phyloP scores from a whole-genome alignment of 2,888 invertebrate genomes.

The Drosophila picticornis region DNA sequence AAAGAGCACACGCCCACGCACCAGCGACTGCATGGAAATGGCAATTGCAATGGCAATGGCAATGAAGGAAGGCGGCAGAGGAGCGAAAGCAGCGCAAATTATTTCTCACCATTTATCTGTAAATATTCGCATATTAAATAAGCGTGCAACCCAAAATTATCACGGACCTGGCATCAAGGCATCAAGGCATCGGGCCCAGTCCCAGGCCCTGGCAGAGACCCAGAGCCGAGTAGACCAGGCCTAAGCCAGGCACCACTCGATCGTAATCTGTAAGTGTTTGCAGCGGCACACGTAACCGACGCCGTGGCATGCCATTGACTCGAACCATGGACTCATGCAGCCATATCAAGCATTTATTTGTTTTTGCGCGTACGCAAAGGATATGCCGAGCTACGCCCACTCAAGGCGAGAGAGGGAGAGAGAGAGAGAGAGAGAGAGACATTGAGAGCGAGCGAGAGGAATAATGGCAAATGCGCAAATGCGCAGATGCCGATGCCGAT shows the following conservation, averaged over 20 bases:
- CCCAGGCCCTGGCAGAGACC: background rate
- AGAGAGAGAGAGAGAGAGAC: background rate
- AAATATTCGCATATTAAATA: slow-evolving; percentile 84
- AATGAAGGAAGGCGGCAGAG: slow-evolving; percentile 14
- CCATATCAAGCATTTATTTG: slow-evolving; percentile 66
- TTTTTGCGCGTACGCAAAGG: slow-evolving; percentile 77
- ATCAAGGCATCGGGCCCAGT: slow-evolving; percentile 22
- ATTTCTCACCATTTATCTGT: slow-evolving; percentile 83
- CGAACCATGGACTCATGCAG: slow-evolving; percentile 1
- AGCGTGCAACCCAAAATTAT: slow-evolving; percentile 84
- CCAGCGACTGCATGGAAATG: slow-evolving; percentile 25
- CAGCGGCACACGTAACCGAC: slow-evolving; percentile 62
- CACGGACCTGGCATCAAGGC: slow-evolving; percentile 83
- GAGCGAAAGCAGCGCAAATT: slow-evolving; percentile 77
- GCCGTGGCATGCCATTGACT: slow-evolving; percentile 38
- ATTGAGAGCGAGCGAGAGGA: background rate
- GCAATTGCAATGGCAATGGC: slow-evolving; percentile 14
- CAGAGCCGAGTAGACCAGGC: slow-evolving; percentile 22
- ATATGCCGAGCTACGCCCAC: slow-evolving; percentile 74
- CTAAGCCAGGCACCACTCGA: slow-evolving; percentile 53
- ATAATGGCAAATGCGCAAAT: slow-evolving; percentile 23
- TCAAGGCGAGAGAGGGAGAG: background rate
- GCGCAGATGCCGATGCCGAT: slow-evolving; percentile 45
- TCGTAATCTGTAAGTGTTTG: slow-evolving; percentile 79
- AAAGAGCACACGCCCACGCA: slow-evolving; percentile 70